Conservation (phyloP, 2,888 invertebrate genomes). For the Glaucopsyche alexis region DNA sequence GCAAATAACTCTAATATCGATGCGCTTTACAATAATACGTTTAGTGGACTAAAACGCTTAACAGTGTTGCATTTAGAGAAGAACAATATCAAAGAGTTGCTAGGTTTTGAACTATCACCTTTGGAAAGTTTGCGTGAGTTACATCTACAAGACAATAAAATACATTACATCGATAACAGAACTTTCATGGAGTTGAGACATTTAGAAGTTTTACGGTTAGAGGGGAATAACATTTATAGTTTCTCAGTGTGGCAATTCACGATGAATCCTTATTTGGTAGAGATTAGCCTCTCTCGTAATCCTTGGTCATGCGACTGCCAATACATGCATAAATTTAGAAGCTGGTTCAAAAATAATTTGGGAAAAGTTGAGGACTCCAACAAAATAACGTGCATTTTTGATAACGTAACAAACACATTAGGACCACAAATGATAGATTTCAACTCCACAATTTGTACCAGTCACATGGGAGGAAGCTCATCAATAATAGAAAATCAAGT, state of each 20-base stretch:
- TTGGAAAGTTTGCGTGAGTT: conserved; percentile 91
- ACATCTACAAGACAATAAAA: conserved; percentile 92
- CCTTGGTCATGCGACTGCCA: conserved; percentile 96
- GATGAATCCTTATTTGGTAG: conserved; percentile 91
- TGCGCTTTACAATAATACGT: conserved; percentile 92
- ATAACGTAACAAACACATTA: conserved; percentile 84
- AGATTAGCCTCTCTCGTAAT: conserved; percentile 90
- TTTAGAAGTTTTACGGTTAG: conserved; percentile 90
- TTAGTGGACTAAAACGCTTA: conserved; percentile 91
- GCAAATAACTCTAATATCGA: conserved; percentile 94
- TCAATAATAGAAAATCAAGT: conserved; percentile 87
- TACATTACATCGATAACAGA: conserved; percentile 90
- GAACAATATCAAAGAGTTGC: conserved; percentile 88
- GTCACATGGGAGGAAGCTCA: conserved; percentile 85
- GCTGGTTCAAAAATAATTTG: conserved; percentile 88
- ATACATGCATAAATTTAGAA: conserved; percentile 88
- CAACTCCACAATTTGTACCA: conserved; percentile 88
- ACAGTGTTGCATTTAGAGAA: conserved; percentile 91
- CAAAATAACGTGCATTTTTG: conserved; percentile 87
- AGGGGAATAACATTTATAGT: conserved; percentile 89
- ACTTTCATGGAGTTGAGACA: conserved; percentile 90
- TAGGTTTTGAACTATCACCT: conserved; percentile 90
- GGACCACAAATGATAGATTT: conserved; percentile 87
- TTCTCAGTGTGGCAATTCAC: conserved; percentile 93
- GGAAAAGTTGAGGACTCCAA: conserved; percentile 90